These are phyloP conservation scores for Acanthopagrus latus DNA, from an alignment of 2,797 vertebrate genomes.

Conservation along the genomic window DNA sequence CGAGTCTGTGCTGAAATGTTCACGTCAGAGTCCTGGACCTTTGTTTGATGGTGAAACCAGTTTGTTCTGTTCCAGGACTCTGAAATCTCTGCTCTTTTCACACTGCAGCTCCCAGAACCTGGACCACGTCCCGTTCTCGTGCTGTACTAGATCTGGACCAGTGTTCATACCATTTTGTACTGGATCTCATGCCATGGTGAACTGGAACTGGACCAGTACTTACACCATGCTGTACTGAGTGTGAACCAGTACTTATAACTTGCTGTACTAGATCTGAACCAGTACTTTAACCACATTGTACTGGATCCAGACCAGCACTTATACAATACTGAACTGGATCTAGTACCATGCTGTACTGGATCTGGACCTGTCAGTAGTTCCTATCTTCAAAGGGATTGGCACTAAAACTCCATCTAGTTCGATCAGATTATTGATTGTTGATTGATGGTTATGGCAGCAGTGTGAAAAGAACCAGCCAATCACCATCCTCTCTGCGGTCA, in stretches of 20 bases:
- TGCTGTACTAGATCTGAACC: not conserved
- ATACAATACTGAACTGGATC: not conserved
- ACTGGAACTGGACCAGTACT: not conserved
- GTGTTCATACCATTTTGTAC: not conserved
- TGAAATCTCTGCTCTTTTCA: slow-evolving; percentile 63
- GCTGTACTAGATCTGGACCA: slow-evolving; percentile 7
- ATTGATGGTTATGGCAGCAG: slow-evolving; percentile 11
- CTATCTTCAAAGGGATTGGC: not conserved
- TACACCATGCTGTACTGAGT: not conserved
- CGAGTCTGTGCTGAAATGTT: slow-evolving; percentile 52
- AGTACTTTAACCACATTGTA: not conserved
- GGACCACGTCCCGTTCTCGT: slow-evolving; percentile 6
- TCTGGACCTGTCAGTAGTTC: not conserved
- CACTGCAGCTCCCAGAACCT: not conserved
- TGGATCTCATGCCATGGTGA: not conserved
- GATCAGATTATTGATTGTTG: not conserved
- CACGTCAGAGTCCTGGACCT: slow-evolving; percentile 47
- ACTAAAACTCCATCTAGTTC: not conserved
- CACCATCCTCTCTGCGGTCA: slow-evolving; percentile 60
- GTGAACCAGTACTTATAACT: too few relatives aligned
- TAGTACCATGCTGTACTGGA: not conserved
- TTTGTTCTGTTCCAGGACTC: slow-evolving; percentile 63
- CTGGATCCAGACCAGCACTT: not conserved
- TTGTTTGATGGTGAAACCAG: slow-evolving; percentile 9
- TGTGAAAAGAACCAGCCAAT: slow-evolving; percentile 71